Evolutionary conservation across 1,140 invertebrate genomes (phyloP).

Genomic region (Apolygus lucorum): DNA sequence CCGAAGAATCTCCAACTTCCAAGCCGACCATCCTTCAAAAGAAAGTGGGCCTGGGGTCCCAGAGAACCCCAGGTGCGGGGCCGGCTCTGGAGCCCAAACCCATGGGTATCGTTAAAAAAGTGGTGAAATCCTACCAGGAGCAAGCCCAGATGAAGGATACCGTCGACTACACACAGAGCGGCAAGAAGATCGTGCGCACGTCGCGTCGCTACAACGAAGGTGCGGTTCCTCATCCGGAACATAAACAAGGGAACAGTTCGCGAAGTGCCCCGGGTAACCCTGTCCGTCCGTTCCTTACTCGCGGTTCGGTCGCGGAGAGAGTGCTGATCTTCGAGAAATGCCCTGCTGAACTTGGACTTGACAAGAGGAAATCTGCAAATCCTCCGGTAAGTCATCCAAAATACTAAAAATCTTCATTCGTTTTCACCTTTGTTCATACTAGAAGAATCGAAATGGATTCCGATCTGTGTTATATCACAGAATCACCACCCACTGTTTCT

Average conservation of each 20-base stretch:
- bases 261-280: constrained; percentile 43
- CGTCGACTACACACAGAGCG: constrained; percentile 14
- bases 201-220: constrained; percentile 30
- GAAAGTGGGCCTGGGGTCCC: neutral
- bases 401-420: too few relatives aligned
- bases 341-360: constrained; percentile 65
- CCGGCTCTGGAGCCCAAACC: constrained; percentile 39
- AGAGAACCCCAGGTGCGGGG: constrained; percentile 31
- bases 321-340: constrained; percentile 87
- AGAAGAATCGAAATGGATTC: too few relatives aligned
- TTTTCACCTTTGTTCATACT: too few relatives aligned
- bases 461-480: too few relatives aligned
- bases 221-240: constrained; percentile 26
- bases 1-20: constrained; percentile 42
- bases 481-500: too few relatives aligned
- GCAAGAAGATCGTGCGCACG: constrained; percentile 27
- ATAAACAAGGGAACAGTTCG: neutral
- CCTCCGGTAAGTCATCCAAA: constrained; percentile 41
- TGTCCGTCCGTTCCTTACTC: constrained; percentile 74
- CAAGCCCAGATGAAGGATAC: constrained; percentile 23
- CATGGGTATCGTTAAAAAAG: constrained; percentile 34
- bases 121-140: constrained; percentile 34
- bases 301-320: constrained; percentile 82
- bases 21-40: constrained; percentile 26
- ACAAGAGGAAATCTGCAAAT: constrained; percentile 48